Base-by-base conservation (phyloP, 2,888 invertebrate species). In the Epinotia bilunana region DNA sequence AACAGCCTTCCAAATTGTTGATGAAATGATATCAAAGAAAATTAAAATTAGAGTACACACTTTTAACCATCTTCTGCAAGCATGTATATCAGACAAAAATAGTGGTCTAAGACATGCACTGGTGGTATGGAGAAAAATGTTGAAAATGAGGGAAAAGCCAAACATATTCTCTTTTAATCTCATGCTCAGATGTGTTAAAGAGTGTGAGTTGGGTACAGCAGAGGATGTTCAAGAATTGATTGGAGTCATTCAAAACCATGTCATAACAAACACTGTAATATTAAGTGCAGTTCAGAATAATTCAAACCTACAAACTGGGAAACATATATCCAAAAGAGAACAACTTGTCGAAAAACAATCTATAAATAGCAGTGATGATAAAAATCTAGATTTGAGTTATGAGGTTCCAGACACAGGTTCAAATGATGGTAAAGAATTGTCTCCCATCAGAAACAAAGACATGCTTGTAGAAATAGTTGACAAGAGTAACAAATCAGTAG, bases 41-140 rank as follows among this genome's bases (percentile, higher is more conserved):
- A 90, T 97, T 18, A 87, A 91, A 75, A 89, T 97, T 28, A 95
- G 95, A 81, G 93, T 95, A 0, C 95, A 96, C 65, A 97, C 98
- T 2, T 96, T 97, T 76, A 97, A 96, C 84, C 97, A 97, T 87
- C 90, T 99, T 23, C 88, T 99, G 5, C 97, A 98, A 88, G 97
- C 97, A 5, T 98, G 98, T 84, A 96, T 98, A 72, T 94, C 96
- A 23, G 96, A 99, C 86, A 95, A 95, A 84, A 92, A 96, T 70
- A 95, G 95, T 80, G 99, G 99, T 0, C 96, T 99, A 83, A 95
- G 96, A 78, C 96, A 98, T 93, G 97, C 97, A 23, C 88, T 99
- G 3, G 87, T 97, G 73, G 96, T 98, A n/a, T 99, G 98, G 98
- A 96, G 97, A 69, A 96, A 97, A 93, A 96, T 99, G 96, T 87